phyloP scores from a whole-genome alignment of 2,113 vertebrate genomes.

The Thymallus thymallus region DNA sequence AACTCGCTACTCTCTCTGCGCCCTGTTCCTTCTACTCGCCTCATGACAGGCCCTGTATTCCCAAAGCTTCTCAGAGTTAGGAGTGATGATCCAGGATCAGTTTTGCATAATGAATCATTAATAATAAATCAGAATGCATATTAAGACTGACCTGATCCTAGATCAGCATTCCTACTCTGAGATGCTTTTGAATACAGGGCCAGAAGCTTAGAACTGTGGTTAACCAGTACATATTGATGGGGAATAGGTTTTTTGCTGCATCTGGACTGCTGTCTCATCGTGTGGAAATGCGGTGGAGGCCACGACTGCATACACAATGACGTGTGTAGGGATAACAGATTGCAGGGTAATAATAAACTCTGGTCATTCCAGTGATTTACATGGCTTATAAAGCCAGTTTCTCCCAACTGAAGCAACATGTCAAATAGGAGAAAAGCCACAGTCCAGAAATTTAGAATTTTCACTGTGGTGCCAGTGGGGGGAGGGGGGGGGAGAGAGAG shows the following conservation, averaged over 20 bases:
- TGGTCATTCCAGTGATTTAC: conserved; percentile 22
- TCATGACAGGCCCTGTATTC: too few relatives aligned
- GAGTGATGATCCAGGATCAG: too few relatives aligned
- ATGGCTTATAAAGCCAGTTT: background rate
- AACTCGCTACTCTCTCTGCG: too few relatives aligned
- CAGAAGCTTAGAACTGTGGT: background rate
- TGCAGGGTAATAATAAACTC: conserved; percentile 20
- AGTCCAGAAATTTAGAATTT: background rate
- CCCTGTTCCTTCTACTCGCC: too few relatives aligned
- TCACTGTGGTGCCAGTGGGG: conserved; percentile 4
- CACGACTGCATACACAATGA: conserved; percentile 18
- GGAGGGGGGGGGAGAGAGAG: conserved; percentile 8
- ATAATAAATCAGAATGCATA: too few relatives aligned
- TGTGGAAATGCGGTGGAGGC: conserved; percentile 22
- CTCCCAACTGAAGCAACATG: background rate
- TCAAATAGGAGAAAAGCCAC: conserved; percentile 8
- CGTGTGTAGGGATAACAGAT: conserved; percentile 7
- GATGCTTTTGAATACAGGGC: too few relatives aligned
- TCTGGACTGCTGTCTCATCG: conserved; percentile 2
- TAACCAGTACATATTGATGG: background rate
- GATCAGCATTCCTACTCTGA: too few relatives aligned
- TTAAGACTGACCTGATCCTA: too few relatives aligned
- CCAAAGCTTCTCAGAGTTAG: too few relatives aligned
- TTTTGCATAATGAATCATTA: too few relatives aligned
- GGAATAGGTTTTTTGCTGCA: background rate